These are phyloP conservation scores for Adela reaumurella DNA, from an alignment of 2,888 invertebrate genomes.

Conservation along the genomic window DNA sequence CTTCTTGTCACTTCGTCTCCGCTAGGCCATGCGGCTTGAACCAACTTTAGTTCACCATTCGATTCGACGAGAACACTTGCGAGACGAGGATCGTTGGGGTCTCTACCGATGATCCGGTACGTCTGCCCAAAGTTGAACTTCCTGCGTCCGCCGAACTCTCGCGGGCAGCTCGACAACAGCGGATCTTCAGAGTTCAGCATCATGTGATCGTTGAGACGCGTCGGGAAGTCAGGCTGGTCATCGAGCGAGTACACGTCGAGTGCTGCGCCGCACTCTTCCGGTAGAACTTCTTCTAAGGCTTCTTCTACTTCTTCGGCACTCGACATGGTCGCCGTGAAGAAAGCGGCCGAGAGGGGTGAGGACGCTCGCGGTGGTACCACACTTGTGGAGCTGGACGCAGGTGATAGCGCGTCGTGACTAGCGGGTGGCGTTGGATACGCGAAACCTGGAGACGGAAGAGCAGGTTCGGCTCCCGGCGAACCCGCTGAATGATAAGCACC, in stretches of 20 bases:
- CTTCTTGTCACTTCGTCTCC: no score
- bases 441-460: conserved; percentile 64
- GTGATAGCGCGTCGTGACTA: conserved; percentile 78
- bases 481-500: conserved; percentile 71
- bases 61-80: conserved; percentile 59
- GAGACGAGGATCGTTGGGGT: conserved; percentile 51
- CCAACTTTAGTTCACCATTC: conserved; percentile 60
- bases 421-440: conserved; percentile 85
- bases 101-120: conserved; percentile 51
- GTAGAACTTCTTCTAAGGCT: conserved; percentile 78
- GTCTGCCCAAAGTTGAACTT: conserved; percentile 55
- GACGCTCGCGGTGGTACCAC: conserved; percentile 70
- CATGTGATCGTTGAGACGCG: conserved; percentile 74
- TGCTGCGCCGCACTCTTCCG: conserved; percentile 65
- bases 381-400: conserved; percentile 35
- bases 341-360: conserved; percentile 78
- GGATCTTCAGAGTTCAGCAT: conserved; percentile 88
- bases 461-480: conserved; percentile 21
- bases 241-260: conserved; percentile 45
- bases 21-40: conserved; percentile 38
- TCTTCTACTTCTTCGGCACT: conserved; percentile 85
- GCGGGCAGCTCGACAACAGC: conserved; percentile 75
- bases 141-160: conserved; percentile 65
- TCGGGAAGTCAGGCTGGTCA: conserved; percentile 62
- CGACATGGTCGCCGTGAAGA: conserved; percentile 80